Evolutionary conservation across 2,888 invertebrate genomes (phyloP).

Genomic region (Xestia ashworthii): DNA sequence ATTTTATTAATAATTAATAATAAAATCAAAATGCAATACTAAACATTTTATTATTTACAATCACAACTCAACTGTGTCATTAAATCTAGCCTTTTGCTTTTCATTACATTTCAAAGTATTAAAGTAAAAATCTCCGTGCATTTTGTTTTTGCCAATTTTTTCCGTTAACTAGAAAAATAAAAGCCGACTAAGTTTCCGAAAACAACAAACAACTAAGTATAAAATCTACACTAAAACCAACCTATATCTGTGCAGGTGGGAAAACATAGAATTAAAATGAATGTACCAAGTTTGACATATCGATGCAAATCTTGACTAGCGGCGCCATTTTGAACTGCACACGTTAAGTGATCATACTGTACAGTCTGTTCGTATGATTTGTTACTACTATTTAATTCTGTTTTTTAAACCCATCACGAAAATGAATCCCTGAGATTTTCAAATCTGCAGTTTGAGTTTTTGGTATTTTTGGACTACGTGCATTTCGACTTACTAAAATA

Average conservation of each 20-base stretch:
- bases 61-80: conserved; percentile 67
- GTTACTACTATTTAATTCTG: background rate
- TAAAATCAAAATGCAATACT: conserved; percentile 57
- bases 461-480: background rate
- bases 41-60: conserved; percentile 66
- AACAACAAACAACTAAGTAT: background rate
- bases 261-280: too few species aligned
- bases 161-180: background rate
- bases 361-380: background rate
- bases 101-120: conserved; percentile 8
- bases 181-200: background rate
- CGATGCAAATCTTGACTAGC: too few species aligned
- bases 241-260: too few species aligned
- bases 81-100: conserved; percentile 31
- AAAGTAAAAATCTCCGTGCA: background rate
- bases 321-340: too few species aligned
- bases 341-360: too few species aligned
- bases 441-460: background rate
- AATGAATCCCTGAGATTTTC: too few species aligned
- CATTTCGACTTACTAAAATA: background rate
- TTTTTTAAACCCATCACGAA: background rate
- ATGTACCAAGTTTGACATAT: too few species aligned
- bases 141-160: background rate
- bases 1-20: conserved; percentile 59
- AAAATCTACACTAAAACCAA: too few species aligned